Base-by-base conservation (phyloP, 1,140 invertebrate genomes). In the Drosophila erecta region DNA sequence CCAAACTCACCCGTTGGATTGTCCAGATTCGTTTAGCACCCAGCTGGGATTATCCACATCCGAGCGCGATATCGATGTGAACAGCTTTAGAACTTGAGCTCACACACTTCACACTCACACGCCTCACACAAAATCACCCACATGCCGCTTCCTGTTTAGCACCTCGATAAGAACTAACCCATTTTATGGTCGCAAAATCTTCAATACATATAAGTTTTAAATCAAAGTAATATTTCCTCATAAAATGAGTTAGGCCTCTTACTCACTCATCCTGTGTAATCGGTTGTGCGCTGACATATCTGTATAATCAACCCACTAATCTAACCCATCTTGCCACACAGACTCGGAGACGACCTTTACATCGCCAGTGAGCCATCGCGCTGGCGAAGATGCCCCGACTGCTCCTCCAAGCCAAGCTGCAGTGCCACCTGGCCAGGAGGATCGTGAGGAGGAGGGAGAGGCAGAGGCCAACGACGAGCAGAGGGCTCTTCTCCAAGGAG, bases 281-380 rank as follows among this genome's bases (percentile, higher is more conserved):
- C 51, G 35, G 44, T 70, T 70, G 17, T 71, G 15, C n/a, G 15
- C n/a, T 27, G 3, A 4, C 20, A 14, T 11, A 17, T 17, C 8
- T 10, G 11, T 35, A 33, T 10, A 24, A 10, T 6, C 11, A 24
- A 7, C 46, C 2, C 20, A 3, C 20, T 81, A 81, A 83, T 41
- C 1, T 2, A 35, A 12, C 1, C 12, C 5, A 7, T 65, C 20
- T 47, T 38, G 27, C 15, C 4, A 47, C 30, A 44, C 44, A 92
- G 91, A 92, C 64, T 92, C 90, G 37, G 91, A 92, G 77, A 92
- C 91, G 49, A 91, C 91, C 30, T 92, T 92, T 72, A 91, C 76
- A 59, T 91, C 91, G 44, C 83, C 90, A 6, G 76, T 69, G 24
- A 81, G 79, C 77, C 79, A 57, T 49, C 75, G 65, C 46, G 51